Evolutionary conservation across 2,113 vertebrate genomes (phyloP).

Genomic region (Collichthys lucidus): DNA sequence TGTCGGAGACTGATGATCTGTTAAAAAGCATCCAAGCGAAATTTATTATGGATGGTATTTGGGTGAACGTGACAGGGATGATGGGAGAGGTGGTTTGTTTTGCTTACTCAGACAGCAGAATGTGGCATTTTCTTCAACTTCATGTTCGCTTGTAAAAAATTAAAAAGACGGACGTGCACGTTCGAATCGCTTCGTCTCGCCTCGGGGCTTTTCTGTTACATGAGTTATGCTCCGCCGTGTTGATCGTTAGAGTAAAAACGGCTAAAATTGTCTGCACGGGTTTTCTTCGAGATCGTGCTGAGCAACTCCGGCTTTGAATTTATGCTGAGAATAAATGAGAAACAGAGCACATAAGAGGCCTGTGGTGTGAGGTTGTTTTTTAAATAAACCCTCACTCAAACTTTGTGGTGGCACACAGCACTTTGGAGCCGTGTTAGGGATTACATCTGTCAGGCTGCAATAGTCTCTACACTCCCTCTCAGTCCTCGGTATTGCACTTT

Average conservation of each 20-base stretch:
- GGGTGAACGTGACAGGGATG: not conserved
- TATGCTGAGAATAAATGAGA: constrained; percentile 66
- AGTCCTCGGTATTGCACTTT: constrained; percentile 15
- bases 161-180: constrained; percentile 30
- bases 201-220: not conserved
- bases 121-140: not conserved
- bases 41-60: constrained; percentile 13
- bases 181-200: constrained; percentile 17
- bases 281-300: constrained; percentile 24
- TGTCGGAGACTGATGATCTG: constrained; percentile 12
- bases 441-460: constrained; percentile 76
- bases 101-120: constrained; percentile 18
- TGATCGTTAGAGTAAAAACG: constrained; percentile 28
- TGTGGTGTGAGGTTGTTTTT: constrained; percentile 78
- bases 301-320: constrained; percentile 50
- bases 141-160: constrained; percentile 9
- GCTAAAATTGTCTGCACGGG: constrained; percentile 30
- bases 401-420: constrained; percentile 72
- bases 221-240: constrained; percentile 16
- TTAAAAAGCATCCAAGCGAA: constrained; percentile 5
- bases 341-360: constrained; percentile 67
- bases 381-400: constrained; percentile 70
- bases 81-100: constrained; percentile 34
- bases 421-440: constrained; percentile 73
- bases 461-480: constrained; percentile 44